These are phyloP conservation scores for Fringilla coelebs DNA, from an alignment of 2,797 vertebrate species.

Conservation along the genomic window DNA sequence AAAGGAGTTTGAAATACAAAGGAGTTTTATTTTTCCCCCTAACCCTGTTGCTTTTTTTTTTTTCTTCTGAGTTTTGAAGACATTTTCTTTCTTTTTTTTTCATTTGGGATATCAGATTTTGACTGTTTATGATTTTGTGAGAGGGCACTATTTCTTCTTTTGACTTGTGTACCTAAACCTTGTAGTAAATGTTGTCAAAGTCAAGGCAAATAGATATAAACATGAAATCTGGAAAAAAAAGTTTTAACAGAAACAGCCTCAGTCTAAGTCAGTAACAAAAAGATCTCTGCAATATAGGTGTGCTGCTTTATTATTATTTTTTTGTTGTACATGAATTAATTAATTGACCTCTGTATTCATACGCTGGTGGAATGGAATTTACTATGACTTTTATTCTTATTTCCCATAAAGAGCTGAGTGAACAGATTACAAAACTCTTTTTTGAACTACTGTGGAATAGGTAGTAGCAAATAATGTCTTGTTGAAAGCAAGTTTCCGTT, in stretches of 20 bases:
- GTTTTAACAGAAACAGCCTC: neutral
- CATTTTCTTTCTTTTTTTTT: neutral
- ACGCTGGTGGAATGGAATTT: neutral
- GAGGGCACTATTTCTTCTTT: neutral
- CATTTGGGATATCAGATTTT: neutral
- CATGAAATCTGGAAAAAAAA: neutral
- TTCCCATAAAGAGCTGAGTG: neutral
- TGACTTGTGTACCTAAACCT: neutral
- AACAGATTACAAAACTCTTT: neutral
- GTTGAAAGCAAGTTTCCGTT: conserved; percentile 44
- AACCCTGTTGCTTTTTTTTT: neutral
- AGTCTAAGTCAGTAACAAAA: neutral
- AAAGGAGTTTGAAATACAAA: conserved; percentile 47
- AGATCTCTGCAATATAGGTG: neutral
- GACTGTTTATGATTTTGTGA: neutral
- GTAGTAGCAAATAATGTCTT: neutral
- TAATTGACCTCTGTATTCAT: neutral
- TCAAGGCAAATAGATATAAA: neutral
- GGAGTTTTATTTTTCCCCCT: neutral
- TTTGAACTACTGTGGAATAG: neutral
- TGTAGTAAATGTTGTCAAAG: neutral
- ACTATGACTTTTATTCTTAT: neutral
- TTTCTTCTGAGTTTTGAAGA: neutral
- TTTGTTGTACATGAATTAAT: neutral
- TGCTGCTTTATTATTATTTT: neutral